Evolutionary conservation across 2,113 vertebrate species (phyloP), one percentile per base, ranked within the genome.

Genomic region (Bubo bubo): DNA sequence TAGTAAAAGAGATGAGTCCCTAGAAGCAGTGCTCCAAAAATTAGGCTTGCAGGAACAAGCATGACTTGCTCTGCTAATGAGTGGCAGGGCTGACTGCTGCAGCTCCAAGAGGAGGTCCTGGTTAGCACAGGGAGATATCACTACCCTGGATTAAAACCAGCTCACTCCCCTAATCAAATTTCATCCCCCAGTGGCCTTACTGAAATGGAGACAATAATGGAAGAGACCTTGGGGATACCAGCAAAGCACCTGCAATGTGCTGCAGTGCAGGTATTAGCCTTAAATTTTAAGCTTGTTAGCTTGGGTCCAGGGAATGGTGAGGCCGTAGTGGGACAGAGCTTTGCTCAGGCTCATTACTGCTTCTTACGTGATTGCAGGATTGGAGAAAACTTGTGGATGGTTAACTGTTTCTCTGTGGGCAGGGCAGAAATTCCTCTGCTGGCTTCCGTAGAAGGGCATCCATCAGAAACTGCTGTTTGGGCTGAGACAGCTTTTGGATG

Each of bases 251-350:
- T 34, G 52, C 76, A 75, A 10, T 14, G 16, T 30, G 47, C 89
- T 86, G 68, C 79, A 92, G 83, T 37, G 52, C 50, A 39, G 72
- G 13, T 39, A 77, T 53, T 14, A 70, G 37, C 30, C 55, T 84
- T 77, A 67, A 70, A 76, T 86, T 58, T 79, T 73, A 70, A 58
- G 34, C 22, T 62, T 49, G 72, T 95, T 80, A 62, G 21, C 17
- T 50, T 71, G 19, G 18, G 32, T 62, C 15, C 13, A 20, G n/a
- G 32, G 28, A 80, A 58, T 1, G 0, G 6, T 14, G 49, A 75
- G 66, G 30, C 2, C 0, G 5, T 66, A 72, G 43, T 0, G 1
- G 55, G 50, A 66, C 22, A 55, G 50, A 71, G 59, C 12, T 91
- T 79, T 71, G 47, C 41, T 77, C 45, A 63, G 68, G 56, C 11